Base-by-base conservation (phyloP, 2,113 vertebrate species). In the Lucifuga dentata region DNA sequence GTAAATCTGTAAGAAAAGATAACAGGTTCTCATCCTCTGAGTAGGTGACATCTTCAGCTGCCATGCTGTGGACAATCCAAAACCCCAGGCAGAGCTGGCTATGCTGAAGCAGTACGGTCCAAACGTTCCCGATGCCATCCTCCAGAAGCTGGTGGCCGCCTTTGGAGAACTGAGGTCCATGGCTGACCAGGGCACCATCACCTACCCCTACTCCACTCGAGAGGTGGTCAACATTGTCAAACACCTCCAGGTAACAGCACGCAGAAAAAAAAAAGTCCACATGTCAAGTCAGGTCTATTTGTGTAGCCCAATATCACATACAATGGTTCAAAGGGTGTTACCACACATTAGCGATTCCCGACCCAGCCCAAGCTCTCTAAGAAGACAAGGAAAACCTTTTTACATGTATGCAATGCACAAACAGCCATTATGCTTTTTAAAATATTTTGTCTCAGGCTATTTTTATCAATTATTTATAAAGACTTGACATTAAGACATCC, bases 211-310 rank as follows among this genome's bases (percentile, higher is more conserved):
- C 74, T 99, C 97, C 46, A 99, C 97, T 35, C 91, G 97, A 73
- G 98, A 99, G 90, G 97, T 98, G 74, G 96, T 99, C 84, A 99
- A 96, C 88, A 96, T 99, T 10, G 96, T 99, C 50, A 98, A 94
- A 81, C 98, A 99, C 78, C 93, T 99, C 35, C 95, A 99, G 96
- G 98, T 99, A 91, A 45, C 62, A 92, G 5, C 11, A 5, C n/a
- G 1, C 16, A 20, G 4, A 19, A 21, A 12, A 13, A 15, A 24
- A 9, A 9, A n/a, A n/a, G n/a, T n/a, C n/a, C n/a, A n/a, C n/a
- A n/a, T n/a, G n/a, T n/a, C n/a, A n/a, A n/a, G n/a, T n/a, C n/a
- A n/a, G n/a, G n/a, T n/a, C n/a, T n/a, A n/a, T n/a, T n/a, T n/a
- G n/a, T n/a, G n/a, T n/a, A n/a, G n/a, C n/a, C n/a, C n/a, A n/a